Evolutionary conservation across 2,113 vertebrate species (phyloP).

Genomic region (Syngnathus scovelli): DNA sequence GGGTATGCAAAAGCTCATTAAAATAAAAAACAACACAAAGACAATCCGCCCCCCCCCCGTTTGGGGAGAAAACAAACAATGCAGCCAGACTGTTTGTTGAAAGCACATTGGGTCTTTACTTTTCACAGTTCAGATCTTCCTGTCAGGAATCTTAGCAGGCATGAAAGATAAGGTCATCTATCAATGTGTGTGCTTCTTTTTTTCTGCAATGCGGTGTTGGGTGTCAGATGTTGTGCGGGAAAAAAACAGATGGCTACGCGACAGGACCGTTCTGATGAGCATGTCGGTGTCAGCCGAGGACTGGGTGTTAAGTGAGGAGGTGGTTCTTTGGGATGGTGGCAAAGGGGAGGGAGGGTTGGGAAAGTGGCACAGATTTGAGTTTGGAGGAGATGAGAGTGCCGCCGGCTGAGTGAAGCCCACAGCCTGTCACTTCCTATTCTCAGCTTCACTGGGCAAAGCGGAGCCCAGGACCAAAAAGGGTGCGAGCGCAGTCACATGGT

Average conservation of each 20-base stretch:
- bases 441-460: constrained; percentile 65
- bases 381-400: constrained; percentile 48
- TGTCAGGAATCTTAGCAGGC: constrained; percentile 25
- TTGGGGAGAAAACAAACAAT: constrained; percentile 5
- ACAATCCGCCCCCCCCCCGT: not conserved
- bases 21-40: constrained; percentile 35
- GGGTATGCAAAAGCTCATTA: constrained; percentile 45
- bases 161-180: constrained; percentile 32
- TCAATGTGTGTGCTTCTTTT: constrained; percentile 22
- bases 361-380: constrained; percentile 41
- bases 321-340: constrained; percentile 22
- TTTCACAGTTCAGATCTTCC: constrained; percentile 36
- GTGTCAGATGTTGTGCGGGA: constrained; percentile 26
- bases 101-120: constrained; percentile 31
- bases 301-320: constrained; percentile 19
- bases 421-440: constrained; percentile 70
- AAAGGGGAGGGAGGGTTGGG: constrained; percentile 17
- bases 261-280: constrained; percentile 18
- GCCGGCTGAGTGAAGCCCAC: constrained; percentile 65
- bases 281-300: constrained; percentile 42
- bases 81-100: constrained; percentile 30
- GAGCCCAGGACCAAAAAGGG: constrained; percentile 46
- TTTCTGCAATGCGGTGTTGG: constrained; percentile 15
- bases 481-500: constrained; percentile 62
- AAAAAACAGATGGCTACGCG: constrained; percentile 11